Conservation (phyloP, 2,797 vertebrate species). For the Darevskia mixta region DNA sequence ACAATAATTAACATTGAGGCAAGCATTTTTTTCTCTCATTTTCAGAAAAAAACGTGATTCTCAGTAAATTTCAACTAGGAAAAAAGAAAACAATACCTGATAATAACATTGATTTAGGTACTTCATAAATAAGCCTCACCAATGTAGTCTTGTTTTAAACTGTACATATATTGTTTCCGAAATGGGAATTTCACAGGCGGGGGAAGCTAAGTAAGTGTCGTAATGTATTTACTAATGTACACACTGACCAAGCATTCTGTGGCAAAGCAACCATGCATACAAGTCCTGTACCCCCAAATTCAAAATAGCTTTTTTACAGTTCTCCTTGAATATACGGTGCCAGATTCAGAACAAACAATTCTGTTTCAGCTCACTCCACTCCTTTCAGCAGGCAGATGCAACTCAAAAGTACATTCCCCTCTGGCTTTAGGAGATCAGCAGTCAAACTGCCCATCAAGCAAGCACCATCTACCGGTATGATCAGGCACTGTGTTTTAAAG, state of each 20-base stretch:
- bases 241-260: not conserved
- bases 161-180: not conserved
- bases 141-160: slow-evolving; percentile 27
- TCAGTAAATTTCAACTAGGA: slow-evolving; percentile 45
- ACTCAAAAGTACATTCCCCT: not conserved
- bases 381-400: not conserved
- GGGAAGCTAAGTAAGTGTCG: not conserved
- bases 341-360: not conserved
- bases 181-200: slow-evolving; percentile 17
- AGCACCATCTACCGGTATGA: not conserved
- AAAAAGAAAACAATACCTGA: not conserved
- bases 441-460: not conserved
- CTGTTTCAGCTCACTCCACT: not conserved
- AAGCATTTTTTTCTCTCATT: rapidly evolving
- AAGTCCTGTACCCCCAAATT: not conserved
- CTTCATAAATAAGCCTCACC: slow-evolving; percentile 13
- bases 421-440: not conserved
- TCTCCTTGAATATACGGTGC: not conserved
- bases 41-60: not conserved
- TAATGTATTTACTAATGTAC: not conserved
- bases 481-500: not conserved
- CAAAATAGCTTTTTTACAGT: not conserved
- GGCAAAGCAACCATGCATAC: not conserved
- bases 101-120: slow-evolving; percentile 24
- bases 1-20: not conserved